Evolutionary conservation across 1,140 invertebrate species (phyloP).

Genomic region (Lerema accius): DNA sequence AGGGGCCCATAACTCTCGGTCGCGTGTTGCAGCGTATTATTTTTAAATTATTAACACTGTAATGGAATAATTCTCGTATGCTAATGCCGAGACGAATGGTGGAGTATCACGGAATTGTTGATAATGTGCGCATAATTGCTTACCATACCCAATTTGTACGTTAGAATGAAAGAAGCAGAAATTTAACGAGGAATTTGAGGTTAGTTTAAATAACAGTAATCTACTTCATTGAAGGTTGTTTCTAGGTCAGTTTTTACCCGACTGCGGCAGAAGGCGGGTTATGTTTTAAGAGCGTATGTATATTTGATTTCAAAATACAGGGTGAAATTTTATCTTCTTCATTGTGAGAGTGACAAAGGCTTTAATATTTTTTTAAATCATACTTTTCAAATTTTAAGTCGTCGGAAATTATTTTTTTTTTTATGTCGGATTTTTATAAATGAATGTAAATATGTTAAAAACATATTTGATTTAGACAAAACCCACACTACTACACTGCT

Average conservation of each 20-base stretch:
- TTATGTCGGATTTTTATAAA: too few relatives aligned
- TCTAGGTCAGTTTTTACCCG: neutral
- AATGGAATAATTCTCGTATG: slow-evolving; percentile 69
- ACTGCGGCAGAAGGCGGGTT: too few relatives aligned
- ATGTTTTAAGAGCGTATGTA: too few relatives aligned
- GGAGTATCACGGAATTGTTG: slow-evolving; percentile 50
- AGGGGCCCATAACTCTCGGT: slow-evolving; percentile 58
- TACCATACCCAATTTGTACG: slow-evolving; percentile 34
- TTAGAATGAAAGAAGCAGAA: neutral
- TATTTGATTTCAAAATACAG: too few relatives aligned
- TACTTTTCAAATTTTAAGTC: too few relatives aligned
- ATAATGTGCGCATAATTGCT: slow-evolving; percentile 37
- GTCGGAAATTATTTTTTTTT: too few relatives aligned
- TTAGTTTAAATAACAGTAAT: neutral
- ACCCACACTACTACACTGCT: too few relatives aligned
- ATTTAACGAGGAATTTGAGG: neutral
- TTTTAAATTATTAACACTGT: slow-evolving; percentile 71
- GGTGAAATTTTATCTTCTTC: too few relatives aligned
- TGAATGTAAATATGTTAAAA: too few relatives aligned
- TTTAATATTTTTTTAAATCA: too few relatives aligned
- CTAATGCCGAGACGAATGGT: slow-evolving; percentile 58
- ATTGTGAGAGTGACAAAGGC: too few relatives aligned
- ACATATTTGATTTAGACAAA: too few relatives aligned
- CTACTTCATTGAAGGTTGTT: neutral
- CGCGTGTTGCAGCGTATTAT: slow-evolving; percentile 64